A percentile compares a stretch with the other conserved stretches of the same genome.
Conservation (phyloP, 1,140 invertebrate genomes). For the Papilio aristodemus region DNA sequence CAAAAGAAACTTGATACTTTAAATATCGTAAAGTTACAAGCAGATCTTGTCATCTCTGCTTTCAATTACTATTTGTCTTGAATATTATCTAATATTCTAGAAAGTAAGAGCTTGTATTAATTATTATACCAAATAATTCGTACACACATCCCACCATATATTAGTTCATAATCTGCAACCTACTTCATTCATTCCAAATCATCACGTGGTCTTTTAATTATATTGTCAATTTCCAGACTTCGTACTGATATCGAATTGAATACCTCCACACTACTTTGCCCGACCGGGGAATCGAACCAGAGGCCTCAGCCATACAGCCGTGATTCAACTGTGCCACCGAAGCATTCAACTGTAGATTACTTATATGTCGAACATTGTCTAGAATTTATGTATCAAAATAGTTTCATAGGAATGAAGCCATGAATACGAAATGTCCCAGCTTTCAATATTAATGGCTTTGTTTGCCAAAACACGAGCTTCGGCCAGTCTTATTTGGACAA, state of each 20-base stretch:
- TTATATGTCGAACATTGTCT: background rate
- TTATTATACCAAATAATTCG: too few relatives aligned
- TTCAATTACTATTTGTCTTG: background rate
- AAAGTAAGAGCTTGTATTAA: too few relatives aligned
- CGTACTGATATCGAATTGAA: too few relatives aligned
- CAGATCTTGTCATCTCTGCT: background rate
- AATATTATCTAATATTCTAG: background rate
- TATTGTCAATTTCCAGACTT: too few relatives aligned
- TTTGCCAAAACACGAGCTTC: background rate
- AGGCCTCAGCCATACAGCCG: too few relatives aligned
- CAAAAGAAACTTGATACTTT: background rate
- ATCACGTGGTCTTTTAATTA: too few relatives aligned
- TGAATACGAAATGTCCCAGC: background rate
- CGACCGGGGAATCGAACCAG: too few relatives aligned
- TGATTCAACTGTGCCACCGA: too few relatives aligned
- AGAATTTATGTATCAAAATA: background rate
- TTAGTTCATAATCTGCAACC: too few relatives aligned
- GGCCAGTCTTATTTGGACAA: slow-evolving; percentile 11
- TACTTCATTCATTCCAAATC: too few relatives aligned
- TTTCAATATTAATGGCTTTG: background rate
- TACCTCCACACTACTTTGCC: too few relatives aligned
- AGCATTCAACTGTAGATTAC: background rate
- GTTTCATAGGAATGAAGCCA: background rate
- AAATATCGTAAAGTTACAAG: background rate
- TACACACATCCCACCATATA: too few relatives aligned